Evolutionary conservation across 2,888 invertebrate genomes (phyloP), one percentile per base, ranked within the genome.

Genomic region (Dorcus parallelipipedus): DNA sequence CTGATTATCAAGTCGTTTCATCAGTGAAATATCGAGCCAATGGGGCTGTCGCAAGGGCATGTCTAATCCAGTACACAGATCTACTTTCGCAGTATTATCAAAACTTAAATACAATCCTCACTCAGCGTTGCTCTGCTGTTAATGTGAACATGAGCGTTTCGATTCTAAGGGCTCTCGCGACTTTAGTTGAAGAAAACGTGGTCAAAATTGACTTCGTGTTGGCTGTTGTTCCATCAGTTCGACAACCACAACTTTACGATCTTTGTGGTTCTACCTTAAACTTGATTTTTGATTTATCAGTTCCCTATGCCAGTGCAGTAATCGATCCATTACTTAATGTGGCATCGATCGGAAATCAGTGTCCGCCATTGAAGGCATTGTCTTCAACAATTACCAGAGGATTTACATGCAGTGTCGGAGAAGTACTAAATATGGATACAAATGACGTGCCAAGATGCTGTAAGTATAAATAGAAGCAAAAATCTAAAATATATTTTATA

Each of bases 141-240:
- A 95, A 95, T 70, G 94, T 96, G 0, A 92, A 94, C 73, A 95
- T 96, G 83, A 95, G 95, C 71, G 96, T 97, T 0, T 90, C 94
- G 0, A 92, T 96, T 70, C 83, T 95, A 0, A 89, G 91, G 67
- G 89, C 92, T 0, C 83, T 89, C 71, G 90, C 94, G n/a, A 83
- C 83, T 52, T 79, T 94, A 9, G 72, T 92, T 1, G 93, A 93
- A 71, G 93, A 94, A 75, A 95, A 95, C 73, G 87, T 94, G 3
- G 89, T 95, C 0, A 90, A 90, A 78, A 90, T 95, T 82, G 93
- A 94, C 78, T 97, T 93, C 67, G 87, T 95, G 9, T 79, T 97
- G 10, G 90, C 91, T 26, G 90, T 97, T 49, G 85, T 89, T 51
- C 97, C 97, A 1, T 90, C 91, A 2, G 87, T 96, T 23, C 87